These are phyloP conservation scores for Henricia sp. DNA, from an alignment of 53 echinoderm and acorn worm species.

Conservation along the genomic window DNA sequence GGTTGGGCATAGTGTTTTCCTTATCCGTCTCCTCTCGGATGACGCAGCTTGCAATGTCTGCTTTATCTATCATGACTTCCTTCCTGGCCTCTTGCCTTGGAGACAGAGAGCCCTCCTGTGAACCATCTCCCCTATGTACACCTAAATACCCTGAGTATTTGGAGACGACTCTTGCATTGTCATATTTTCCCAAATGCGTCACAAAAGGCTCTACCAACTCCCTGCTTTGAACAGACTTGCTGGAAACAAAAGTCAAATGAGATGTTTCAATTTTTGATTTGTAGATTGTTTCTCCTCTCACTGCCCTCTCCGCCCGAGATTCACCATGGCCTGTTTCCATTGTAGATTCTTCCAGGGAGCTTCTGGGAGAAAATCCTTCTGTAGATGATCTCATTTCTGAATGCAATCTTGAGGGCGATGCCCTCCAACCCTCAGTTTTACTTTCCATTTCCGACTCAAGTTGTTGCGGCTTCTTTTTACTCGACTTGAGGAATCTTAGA, in stretches of 20 bases:
- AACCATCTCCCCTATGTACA: neutral
- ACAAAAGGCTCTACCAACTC: constrained; percentile 6
- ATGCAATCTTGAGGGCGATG: constrained; percentile 74
- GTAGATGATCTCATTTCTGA: too few relatives aligned
- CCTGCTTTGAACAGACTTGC: constrained; percentile 23
- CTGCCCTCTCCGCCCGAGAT: constrained; percentile 30
- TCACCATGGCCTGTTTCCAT: constrained; percentile 11
- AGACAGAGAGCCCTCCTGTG: constrained; percentile 4
- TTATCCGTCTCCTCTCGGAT: neutral
- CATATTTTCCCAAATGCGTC: constrained; percentile 21
- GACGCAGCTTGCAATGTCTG: neutral
- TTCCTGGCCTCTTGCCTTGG: constrained; percentile 29
- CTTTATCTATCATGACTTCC: neutral
- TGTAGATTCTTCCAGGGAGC: neutral
- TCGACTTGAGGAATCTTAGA: constrained; percentile 63
- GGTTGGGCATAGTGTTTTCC: constrained; percentile 48
- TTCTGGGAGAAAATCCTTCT: constrained; percentile 54
- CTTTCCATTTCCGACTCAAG: constrained; percentile 11
- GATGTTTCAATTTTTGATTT: constrained; percentile 5
- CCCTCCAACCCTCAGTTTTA: constrained; percentile 18
- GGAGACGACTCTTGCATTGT: constrained; percentile 32
- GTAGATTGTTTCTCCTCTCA: constrained; percentile 20
- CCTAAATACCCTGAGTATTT: constrained; percentile 32
- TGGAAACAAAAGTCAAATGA: neutral
- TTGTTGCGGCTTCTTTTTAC: constrained; percentile 49